Evolutionary conservation across 2,888 invertebrate species (phyloP), one percentile per base, ranked within the genome.

Genomic region (Ganaspis brasiliensis): DNA sequence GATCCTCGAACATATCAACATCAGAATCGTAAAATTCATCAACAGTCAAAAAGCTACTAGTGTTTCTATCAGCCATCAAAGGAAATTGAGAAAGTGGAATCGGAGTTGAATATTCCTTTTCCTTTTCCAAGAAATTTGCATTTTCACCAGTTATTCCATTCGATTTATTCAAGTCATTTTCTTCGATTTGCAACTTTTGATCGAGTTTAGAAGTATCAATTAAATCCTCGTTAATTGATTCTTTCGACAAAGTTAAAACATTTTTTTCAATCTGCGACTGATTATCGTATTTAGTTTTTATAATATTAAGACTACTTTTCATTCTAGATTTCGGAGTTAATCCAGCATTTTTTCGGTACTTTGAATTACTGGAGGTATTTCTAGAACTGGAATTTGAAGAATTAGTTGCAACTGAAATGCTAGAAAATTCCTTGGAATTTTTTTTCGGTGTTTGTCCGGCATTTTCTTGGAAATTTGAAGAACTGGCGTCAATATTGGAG

Each of bases 1-100:
- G 26, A 45, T 67, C 67, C 0, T 26, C 67, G n/a, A 67, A 67
- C 45, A 67, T 45, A 9, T 67, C 67, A 24, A 1, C 10, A 24
- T 67, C 67, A n/a, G 45, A 45, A 9, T 26, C 16, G n/a, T 26
- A 24, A 45, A 1, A 45, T 8, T 14, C n/a, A 16, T 67, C 67
- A 14, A 67, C 6, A 40, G 45, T 67, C 45, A 14, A 8, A 2
- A n/a, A 67, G 24, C 45, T 67, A 9, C 5, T 14, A 9, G 16
- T 24, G 9, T 21, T 26, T 10, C 8, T 14, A 10, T 67, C 5
- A 31, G 24, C 0, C 3, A 21, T 45, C 2, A 24, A 21, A 21
- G 12, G 0, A 21, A n/a, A 24, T 21, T 40, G 40, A 5, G 40
- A 9, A 37, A 40, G 21, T 40, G 21, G 8, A 40, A 12, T 24